Base-by-base conservation (phyloP, 2,888 invertebrate genomes). In the Clusia tigrina region DNA sequence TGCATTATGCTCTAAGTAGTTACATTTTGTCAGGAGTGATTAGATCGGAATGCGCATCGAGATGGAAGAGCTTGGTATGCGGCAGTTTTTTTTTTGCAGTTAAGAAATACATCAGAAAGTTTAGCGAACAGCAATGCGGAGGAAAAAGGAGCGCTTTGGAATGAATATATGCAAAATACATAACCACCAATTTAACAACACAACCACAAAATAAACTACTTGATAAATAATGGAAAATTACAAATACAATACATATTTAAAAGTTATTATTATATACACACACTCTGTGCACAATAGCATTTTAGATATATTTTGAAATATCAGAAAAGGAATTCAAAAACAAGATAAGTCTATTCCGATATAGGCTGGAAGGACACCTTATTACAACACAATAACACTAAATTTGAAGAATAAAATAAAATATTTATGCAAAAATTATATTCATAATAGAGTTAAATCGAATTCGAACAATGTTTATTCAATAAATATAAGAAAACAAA, bases 1-100 rank as follows among this genome's bases (percentile, higher is more conserved):
- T 96, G 96, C 86, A 89, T 88, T 73, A 87, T 95, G 73, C 87
- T 95, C 66, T 95, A 93, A 90, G 75, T 64, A 24, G 66, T 5
- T 15, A 5, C 22, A 18, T 22, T n/a, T n/a, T n/a, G n/a, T n/a
- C n/a, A n/a, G n/a, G n/a, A n/a, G n/a, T 32, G 32, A 2, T 20
- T n/a, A n/a, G 20, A 17, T 17, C 54, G 25, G 52, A 22, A 24
- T 22, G 48, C 22, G 54, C 46, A 18, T 22, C n/a, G 10, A 20
- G 20, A 37, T 20, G 17, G 51, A 54, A 38, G 26, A 42, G 23
- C 10, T n/a, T n/a, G n/a, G 52, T 37, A 52, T 58, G 12, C n/a
- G 23, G 38, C 6, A 52, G 15, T 52, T 52, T 22, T 46, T 17
- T 25, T 2, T 1, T 12, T 9, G 18, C 1, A 5, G 32, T 26